Percentiles rank a stretch among this genome's conserved stretches.
Conservation (phyloP, 2,113 vertebrate genomes). For the Cyanoderma ruficeps region DNA sequence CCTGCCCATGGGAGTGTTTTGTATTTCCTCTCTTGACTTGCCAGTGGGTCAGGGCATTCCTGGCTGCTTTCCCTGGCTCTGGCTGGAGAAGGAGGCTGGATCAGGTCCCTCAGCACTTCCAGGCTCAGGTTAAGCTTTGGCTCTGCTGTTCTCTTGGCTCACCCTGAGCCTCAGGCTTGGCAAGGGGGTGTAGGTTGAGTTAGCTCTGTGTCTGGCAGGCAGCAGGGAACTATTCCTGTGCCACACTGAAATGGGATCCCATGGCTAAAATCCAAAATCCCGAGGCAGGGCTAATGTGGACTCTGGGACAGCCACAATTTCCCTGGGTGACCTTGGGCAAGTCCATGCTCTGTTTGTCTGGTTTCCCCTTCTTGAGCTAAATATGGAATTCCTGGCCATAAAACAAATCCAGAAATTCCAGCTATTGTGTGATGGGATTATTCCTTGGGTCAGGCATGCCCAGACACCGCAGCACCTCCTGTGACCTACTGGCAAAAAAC, state of each 20-base stretch:
- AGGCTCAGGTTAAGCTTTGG: background rate
- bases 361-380: background rate
- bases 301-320: background rate
- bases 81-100: background rate
- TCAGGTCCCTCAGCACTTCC: background rate
- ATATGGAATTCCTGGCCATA: background rate
- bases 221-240: background rate
- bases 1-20: background rate
- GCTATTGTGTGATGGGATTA: background rate
- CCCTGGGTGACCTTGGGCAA: background rate
- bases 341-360: background rate
- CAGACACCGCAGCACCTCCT: background rate
- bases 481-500: background rate
- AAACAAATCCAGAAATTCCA: background rate
- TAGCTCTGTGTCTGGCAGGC: background rate
- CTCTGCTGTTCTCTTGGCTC: background rate
- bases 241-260: background rate
- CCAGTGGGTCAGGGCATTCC: background rate
- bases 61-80: background rate
- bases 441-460: background rate
- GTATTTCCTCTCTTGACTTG: background rate
- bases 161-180: background rate
- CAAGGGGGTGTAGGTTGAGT: background rate
- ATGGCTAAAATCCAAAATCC: background rate
- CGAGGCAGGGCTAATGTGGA: fast-evolving